Percentiles rank a stretch among this genome's conserved stretches.
These are phyloP conservation scores for Mormyrus proboscirostris DNA, from an alignment of 2,797 vertebrate species.

Conservation along the genomic window DNA sequence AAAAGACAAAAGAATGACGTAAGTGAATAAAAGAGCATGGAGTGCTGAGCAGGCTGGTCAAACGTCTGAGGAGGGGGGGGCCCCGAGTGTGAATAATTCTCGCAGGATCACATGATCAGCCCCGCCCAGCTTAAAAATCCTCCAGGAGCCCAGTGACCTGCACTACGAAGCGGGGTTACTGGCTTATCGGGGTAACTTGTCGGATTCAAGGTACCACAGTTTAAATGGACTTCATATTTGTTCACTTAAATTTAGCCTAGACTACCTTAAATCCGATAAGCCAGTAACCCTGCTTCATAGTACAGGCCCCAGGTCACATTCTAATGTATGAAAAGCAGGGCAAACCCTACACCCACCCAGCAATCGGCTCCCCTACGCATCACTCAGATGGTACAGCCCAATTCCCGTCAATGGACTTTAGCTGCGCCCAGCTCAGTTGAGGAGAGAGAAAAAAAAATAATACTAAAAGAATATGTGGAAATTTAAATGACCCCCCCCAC, in stretches of 20 bases:
- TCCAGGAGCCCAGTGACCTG: neutral
- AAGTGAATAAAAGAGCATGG: neutral
- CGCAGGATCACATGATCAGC: neutral
- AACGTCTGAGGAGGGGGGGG: neutral
- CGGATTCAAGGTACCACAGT: too few species aligned
- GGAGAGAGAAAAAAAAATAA: neutral
- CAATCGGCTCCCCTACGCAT: neutral
- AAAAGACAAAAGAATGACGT: slow-evolving; percentile 28
- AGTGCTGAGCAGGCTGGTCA: neutral
- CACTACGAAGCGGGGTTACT: too few species aligned
- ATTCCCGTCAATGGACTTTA: neutral
- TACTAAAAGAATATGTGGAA: neutral
- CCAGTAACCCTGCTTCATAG: too few species aligned
- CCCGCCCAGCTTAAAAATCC: neutral
- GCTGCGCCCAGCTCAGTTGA: neutral
- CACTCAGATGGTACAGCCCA: neutral
- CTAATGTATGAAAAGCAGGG: neutral
- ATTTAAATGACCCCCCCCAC: neutral
- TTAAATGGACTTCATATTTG: too few species aligned
- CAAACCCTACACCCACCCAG: neutral
- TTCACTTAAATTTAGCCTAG: too few species aligned
- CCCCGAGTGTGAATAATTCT: neutral
- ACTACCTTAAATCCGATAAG: too few species aligned
- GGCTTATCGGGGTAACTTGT: too few species aligned
- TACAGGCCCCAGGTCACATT: neutral